A percentile compares a stretch with the other conserved stretches of the same genome.
Conservation (phyloP, 2,113 vertebrate species). For the Struthidea cinerea region DNA sequence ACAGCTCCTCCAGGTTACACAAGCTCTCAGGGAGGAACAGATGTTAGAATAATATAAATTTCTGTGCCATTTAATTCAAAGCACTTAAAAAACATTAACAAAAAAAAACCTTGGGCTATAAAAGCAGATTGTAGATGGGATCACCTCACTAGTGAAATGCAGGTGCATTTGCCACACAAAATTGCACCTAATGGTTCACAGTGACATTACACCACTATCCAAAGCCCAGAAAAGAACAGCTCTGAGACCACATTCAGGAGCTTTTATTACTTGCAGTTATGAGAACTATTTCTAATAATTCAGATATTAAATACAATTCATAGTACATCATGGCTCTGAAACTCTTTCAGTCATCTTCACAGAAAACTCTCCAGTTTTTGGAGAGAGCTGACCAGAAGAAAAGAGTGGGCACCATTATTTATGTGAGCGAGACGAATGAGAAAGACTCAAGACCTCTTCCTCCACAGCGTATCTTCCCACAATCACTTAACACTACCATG, state of each 20-base stretch:
- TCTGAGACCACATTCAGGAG: neutral
- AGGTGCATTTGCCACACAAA: neutral
- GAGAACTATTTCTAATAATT: conserved; percentile 54
- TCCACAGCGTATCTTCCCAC: neutral
- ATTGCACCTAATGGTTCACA: neutral
- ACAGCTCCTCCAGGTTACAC: neutral
- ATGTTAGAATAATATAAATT: neutral
- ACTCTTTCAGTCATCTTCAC: conserved; percentile 23
- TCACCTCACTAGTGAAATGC: neutral
- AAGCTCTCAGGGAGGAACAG: neutral
- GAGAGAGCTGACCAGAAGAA: conserved; percentile 27
- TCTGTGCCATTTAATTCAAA: neutral
- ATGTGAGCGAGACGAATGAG: neutral
- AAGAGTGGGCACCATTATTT: neutral
- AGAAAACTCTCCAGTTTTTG: conserved; percentile 9
- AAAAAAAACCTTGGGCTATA: neutral
- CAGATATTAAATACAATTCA: neutral
- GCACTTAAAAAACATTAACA: neutral
- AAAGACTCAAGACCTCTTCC: neutral
- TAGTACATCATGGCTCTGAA: neutral
- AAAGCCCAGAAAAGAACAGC: neutral
- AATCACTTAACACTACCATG: neutral
- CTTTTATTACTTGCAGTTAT: conserved; percentile 2
- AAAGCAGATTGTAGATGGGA: neutral
- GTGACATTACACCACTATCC: neutral